phyloP scores from a whole-genome alignment of 2,797 vertebrate species.

The Ficedula albicollis region DNA sequence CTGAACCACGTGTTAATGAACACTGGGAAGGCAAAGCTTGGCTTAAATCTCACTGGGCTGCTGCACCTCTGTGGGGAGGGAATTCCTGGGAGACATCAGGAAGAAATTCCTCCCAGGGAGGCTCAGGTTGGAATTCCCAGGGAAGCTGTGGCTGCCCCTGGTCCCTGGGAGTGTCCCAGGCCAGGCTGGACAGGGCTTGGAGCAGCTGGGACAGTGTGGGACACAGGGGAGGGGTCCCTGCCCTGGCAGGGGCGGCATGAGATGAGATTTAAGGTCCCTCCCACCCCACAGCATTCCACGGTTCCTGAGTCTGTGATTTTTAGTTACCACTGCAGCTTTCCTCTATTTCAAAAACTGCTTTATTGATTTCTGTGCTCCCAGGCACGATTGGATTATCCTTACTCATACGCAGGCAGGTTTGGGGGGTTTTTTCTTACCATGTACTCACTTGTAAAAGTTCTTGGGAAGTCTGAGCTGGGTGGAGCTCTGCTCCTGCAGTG shows the following conservation, averaged over 20 bases:
- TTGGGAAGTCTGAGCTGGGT: neutral
- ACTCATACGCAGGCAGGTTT: neutral
- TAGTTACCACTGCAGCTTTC: neutral
- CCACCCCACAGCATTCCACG: neutral
- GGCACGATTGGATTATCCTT: neutral
- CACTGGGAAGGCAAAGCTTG: neutral
- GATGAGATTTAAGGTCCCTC: neutral
- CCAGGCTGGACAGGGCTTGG: neutral
- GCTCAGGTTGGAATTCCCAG: neutral
- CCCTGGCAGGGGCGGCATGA: no score
- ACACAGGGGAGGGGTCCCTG: neutral
- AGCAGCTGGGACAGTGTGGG: neutral
- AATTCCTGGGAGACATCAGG: neutral
- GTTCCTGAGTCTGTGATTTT: neutral
- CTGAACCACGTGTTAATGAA: neutral
- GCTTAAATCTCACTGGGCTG: neutral
- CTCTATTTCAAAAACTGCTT: fast-evolving
- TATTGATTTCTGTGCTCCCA: neutral
- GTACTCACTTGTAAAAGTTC: neutral
- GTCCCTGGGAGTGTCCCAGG: neutral
- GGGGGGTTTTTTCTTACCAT: neutral
- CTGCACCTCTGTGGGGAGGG: neutral
- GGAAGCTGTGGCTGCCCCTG: neutral
- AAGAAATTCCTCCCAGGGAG: neutral
- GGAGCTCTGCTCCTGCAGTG: neutral